These are phyloP conservation scores for Apodemus speciosus DNA, from an alignment of 2,113 vertebrate genomes.

Conservation along the genomic window DNA sequence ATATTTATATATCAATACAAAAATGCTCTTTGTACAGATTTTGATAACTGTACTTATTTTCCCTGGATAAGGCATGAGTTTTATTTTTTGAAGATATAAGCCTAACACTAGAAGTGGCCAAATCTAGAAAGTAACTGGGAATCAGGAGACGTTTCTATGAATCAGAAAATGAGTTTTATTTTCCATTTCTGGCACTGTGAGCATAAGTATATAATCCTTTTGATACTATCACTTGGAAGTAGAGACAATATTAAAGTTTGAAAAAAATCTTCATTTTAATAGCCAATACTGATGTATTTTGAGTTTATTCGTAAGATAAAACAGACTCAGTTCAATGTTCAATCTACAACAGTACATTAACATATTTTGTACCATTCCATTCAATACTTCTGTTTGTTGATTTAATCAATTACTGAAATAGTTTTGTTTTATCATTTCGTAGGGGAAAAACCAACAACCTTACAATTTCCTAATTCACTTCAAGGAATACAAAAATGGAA, in stretches of 20 bases:
- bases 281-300: background rate
- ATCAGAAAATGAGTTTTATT: background rate
- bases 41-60: background rate
- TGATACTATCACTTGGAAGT: background rate
- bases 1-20: background rate
- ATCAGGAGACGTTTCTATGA: background rate
- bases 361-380: background rate
- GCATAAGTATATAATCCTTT: background rate
- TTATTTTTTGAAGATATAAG: background rate
- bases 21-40: background rate
- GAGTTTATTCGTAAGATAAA: background rate
- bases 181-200: background rate
- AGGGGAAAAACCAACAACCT: background rate
- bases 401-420: background rate
- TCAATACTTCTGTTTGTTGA: background rate
- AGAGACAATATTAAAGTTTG: background rate
- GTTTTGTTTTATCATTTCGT: background rate
- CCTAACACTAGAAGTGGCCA: background rate
- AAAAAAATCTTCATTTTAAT: background rate
- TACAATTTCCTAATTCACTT: background rate
- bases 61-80: background rate
- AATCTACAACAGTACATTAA: background rate
- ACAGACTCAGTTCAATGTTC: background rate
- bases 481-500: background rate
- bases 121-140: background rate